Evolutionary conservation across 1,140 invertebrate species (phyloP).

Genomic region (Adelges cooleyi): DNA sequence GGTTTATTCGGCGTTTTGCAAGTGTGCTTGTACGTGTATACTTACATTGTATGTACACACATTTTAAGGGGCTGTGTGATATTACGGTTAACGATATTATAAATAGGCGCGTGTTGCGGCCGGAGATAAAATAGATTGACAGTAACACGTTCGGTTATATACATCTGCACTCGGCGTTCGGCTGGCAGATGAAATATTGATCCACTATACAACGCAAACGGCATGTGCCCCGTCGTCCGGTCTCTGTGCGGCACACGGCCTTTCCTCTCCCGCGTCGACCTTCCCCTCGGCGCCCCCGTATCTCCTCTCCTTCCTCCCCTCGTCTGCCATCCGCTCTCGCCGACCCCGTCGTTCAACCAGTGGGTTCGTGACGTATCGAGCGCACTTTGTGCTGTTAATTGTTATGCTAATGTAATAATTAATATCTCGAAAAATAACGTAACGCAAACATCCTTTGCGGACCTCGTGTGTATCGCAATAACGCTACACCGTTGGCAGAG

Average conservation of each 20-base stretch:
- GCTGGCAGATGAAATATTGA: slow-evolving; percentile 24
- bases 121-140: slow-evolving; percentile 18
- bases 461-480: too few relatives aligned
- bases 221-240: neutral
- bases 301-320: too few relatives aligned
- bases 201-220: slow-evolving; percentile 19
- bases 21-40: neutral
- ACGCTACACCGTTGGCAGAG: too few relatives aligned
- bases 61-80: neutral
- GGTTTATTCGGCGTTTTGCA: neutral
- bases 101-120: neutral
- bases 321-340: neutral
- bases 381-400: neutral
- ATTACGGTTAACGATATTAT: neutral
- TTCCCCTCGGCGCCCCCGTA: neutral
- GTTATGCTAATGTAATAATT: neutral
- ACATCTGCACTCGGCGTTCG: neutral
- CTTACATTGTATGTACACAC: neutral
- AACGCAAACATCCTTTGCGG: too few relatives aligned
- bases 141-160: neutral
- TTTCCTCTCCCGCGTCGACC: neutral
- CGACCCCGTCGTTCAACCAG: neutral
- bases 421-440: neutral
- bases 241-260: neutral
- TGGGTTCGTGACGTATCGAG: neutral